Percentiles rank a stretch among this genome's conserved stretches.
These are phyloP conservation scores for Mycalesis mineus DNA, from an alignment of 2,888 invertebrate genomes.

Conservation along the genomic window DNA sequence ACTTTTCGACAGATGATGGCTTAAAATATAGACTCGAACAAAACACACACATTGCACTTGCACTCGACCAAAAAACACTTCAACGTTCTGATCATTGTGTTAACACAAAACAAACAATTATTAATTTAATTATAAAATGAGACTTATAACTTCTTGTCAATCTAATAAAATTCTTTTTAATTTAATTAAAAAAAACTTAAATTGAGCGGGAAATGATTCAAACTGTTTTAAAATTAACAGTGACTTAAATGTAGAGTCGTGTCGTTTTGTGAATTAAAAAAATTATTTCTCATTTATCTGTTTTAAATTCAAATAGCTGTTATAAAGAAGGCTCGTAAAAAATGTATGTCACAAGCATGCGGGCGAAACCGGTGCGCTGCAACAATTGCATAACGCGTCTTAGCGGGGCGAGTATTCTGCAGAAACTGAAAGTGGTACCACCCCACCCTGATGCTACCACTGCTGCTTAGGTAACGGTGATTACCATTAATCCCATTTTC, in stretches of 20 bases:
- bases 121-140: background rate
- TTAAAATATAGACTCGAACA: slow-evolving; percentile 53
- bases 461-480: slow-evolving; percentile 54
- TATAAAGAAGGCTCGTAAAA: slow-evolving; percentile 34
- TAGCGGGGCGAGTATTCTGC: slow-evolving; percentile 46
- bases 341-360: slow-evolving; percentile 66
- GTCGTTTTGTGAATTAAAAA: background rate
- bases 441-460: slow-evolving; percentile 46
- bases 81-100: slow-evolving; percentile 43
- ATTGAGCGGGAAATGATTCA: slow-evolving; percentile 13
- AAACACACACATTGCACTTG: slow-evolving; percentile 59
- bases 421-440: slow-evolving; percentile 71
- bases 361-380: slow-evolving; percentile 40
- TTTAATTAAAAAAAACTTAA: slow-evolving; percentile 12
- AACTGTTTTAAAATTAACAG: background rate
- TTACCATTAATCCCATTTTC: slow-evolving; percentile 57
- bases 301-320: background rate
- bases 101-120: slow-evolving; percentile 31
- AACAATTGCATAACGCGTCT: slow-evolving; percentile 48
- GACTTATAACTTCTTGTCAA: background rate
- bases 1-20: slow-evolving; percentile 77
- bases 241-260: background rate
- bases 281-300: background rate
- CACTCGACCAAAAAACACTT: slow-evolving; percentile 45
- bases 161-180: background rate